Evolutionary conservation across 2,888 invertebrate genomes (phyloP).

Genomic region (Apeira syringaria): DNA sequence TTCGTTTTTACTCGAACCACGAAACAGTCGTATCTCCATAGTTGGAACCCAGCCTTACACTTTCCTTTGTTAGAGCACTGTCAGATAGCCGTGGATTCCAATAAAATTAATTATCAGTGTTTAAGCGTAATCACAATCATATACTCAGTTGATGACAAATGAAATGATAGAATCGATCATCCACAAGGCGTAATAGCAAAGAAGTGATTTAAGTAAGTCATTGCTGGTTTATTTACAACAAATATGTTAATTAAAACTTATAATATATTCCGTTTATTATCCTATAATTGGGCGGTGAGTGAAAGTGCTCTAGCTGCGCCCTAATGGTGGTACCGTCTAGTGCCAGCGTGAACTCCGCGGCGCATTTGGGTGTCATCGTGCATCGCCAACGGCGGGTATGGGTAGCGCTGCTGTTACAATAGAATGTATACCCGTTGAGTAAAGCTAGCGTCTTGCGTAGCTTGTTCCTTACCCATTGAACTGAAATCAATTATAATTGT

Average conservation of each 20-base stretch:
- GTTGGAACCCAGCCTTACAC: conserved; percentile 29
- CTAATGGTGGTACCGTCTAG: not conserved
- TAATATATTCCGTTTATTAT: conserved; percentile 3
- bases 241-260: conserved; percentile 6
- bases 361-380: conserved; percentile 6
- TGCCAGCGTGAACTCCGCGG: conserved; percentile 1
- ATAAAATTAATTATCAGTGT: too few relatives aligned
- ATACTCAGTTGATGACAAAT: too few relatives aligned
- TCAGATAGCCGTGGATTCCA: too few relatives aligned
- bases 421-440: conserved; percentile 27
- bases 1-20: conserved; percentile 2
- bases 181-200: too few relatives aligned
- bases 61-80: conserved; percentile 28
- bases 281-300: conserved; percentile 6
- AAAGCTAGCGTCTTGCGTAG: conserved; percentile 29
- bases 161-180: too few relatives aligned
- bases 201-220: too few relatives aligned
- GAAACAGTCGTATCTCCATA: not conserved
- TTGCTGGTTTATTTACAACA: too few relatives aligned
- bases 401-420: conserved; percentile 7
- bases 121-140: too few relatives aligned
- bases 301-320: not conserved
- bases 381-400: conserved; percentile 20
- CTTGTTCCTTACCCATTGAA: conserved; percentile 24
- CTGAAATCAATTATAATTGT: too few relatives aligned